Percentiles rank a stretch among this genome's conserved stretches.
These are phyloP conservation scores for Coccyzus lansbergi DNA, from an alignment of 2,797 vertebrate genomes.

Conservation along the genomic window DNA sequence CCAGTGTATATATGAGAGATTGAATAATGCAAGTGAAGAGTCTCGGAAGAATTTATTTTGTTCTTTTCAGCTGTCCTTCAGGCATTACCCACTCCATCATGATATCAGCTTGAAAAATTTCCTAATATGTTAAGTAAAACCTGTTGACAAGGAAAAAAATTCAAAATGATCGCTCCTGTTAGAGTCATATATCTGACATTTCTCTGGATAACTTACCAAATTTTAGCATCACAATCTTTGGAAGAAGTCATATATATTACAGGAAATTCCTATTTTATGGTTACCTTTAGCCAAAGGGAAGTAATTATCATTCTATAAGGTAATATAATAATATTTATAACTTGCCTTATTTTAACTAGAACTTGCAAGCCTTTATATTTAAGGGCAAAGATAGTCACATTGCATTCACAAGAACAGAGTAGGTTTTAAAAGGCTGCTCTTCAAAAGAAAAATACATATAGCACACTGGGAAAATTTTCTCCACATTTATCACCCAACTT, in stretches of 20 bases:
- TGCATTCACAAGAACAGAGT: not conserved
- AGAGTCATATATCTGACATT: not conserved
- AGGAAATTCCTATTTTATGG: not conserved
- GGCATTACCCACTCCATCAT: not conserved
- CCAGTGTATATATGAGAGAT: not conserved
- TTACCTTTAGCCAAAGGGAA: not conserved
- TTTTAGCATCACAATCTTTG: not conserved
- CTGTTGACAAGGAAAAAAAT: not conserved
- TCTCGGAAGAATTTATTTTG: not conserved
- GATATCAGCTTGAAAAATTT: not conserved
- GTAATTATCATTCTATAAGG: not conserved
- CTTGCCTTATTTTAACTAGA: not conserved
- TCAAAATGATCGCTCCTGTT: not conserved
- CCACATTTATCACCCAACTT: not conserved
- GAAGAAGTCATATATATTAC: not conserved
- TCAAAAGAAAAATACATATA: not conserved
- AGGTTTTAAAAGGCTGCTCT: not conserved
- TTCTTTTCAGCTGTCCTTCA: not conserved
- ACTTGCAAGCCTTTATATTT: not conserved
- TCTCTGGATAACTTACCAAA: not conserved
- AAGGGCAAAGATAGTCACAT: not conserved
- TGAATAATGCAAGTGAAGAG: not conserved
- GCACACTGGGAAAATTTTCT: not conserved
- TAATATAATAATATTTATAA: not conserved
- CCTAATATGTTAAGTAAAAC: not conserved